Percentiles rank a stretch among this genome's conserved stretches.
Evolutionary conservation across 2,113 vertebrate species (phyloP).

Genomic region (Loxodonta africana): DNA sequence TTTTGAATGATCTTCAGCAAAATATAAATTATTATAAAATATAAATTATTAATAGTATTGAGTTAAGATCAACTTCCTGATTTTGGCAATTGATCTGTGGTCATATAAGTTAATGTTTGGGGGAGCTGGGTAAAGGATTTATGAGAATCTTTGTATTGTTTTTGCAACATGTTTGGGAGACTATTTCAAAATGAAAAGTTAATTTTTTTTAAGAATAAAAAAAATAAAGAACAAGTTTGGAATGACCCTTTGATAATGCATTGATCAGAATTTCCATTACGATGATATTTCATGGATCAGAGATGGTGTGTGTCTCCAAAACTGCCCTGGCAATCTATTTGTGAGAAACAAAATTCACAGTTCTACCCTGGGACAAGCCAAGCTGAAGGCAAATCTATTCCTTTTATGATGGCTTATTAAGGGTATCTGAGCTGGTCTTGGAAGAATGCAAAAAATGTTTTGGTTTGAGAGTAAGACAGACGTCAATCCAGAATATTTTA

Average conservation of each 20-base stretch:
- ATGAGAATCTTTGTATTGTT: not conserved
- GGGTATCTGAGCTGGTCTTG: conserved; percentile 60
- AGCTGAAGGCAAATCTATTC: conserved; percentile 34
- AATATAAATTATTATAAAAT: not conserved
- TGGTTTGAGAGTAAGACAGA: conserved; percentile 73
- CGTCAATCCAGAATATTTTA: conserved; percentile 74
- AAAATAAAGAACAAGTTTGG: conserved; percentile 31
- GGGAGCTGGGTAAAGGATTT: conserved; percentile 40
- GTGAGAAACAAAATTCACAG: conserved; percentile 42
- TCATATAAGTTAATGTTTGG: not conserved
- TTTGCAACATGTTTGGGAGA: conserved; percentile 35
- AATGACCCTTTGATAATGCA: not conserved
- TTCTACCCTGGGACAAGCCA: conserved; percentile 2
- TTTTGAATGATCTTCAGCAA: too few relatives aligned
- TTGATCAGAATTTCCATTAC: conserved; percentile 54
- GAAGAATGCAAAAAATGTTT: conserved; percentile 72
- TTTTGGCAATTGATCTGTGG: not conserved
- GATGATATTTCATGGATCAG: conserved; percentile 6
- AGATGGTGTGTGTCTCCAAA: not conserved
- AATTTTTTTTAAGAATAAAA: not conserved
- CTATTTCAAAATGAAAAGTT: conserved; percentile 66
- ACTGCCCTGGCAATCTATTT: conserved; percentile 27
- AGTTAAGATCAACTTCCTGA: not conserved
- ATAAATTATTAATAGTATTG: not conserved
- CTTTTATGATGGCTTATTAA: conserved; percentile 69